Evolutionary conservation across 1,140 invertebrate genomes (phyloP).

Genomic region (Pteromalus puparum): DNA sequence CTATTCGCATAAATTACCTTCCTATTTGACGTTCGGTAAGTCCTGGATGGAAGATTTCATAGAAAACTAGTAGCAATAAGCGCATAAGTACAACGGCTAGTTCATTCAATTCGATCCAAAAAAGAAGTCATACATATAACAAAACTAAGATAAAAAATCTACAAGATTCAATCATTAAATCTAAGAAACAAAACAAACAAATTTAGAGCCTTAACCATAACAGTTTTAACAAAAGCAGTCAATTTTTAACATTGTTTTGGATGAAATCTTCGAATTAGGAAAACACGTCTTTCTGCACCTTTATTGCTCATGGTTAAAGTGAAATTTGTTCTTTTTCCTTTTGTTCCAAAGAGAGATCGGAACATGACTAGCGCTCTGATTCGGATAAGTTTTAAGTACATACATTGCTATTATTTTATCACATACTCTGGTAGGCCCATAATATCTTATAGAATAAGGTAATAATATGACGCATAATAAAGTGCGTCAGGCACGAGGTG

Average conservation of each 20-base stretch:
- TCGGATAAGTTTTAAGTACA: conserved; percentile 56
- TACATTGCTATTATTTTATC: conserved; percentile 56
- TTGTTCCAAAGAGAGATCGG: conserved; percentile 47
- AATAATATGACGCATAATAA: conserved; percentile 40
- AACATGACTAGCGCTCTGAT: conserved; percentile 55
- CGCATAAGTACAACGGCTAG: background rate
- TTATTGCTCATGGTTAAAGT: conserved; percentile 41
- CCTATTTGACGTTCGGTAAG: conserved; percentile 26
- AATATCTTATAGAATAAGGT: conserved; percentile 52
- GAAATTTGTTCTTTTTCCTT: conserved; percentile 38
- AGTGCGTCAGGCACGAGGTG: conserved; percentile 66
- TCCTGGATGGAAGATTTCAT: conserved; percentile 31
- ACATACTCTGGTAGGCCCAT: conserved; percentile 55
- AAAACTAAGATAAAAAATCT: background rate
- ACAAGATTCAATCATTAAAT: background rate
- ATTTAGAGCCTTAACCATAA: background rate
- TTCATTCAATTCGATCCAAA: background rate
- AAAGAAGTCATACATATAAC: background rate
- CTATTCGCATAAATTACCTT: conserved; percentile 14
- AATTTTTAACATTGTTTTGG: background rate
- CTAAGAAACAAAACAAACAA: background rate
- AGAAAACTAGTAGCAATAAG: conserved; percentile 14
- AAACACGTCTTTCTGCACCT: background rate
- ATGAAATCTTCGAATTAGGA: conserved; percentile 38
- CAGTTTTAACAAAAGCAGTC: background rate